These are phyloP conservation scores for Ctenodactylus gundi DNA, from an alignment of 2,113 vertebrate genomes.

Conservation along the genomic window DNA sequence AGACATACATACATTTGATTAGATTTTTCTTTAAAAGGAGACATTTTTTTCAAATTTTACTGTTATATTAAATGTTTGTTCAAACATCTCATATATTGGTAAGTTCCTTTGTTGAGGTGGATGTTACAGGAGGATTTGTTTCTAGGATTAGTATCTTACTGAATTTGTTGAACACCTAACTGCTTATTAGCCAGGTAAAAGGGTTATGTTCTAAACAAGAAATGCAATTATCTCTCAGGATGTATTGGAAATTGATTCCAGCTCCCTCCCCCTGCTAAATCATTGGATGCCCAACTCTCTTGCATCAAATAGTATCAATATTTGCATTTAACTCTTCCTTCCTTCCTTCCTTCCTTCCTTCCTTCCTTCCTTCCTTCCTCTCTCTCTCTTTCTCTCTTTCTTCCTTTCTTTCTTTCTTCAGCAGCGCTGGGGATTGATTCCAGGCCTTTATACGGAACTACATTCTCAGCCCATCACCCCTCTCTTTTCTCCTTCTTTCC, in stretches of 20 bases:
- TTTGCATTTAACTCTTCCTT: not conserved
- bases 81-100: not conserved
- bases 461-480: too few relatives aligned
- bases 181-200: not conserved
- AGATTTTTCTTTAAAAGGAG: not conserved
- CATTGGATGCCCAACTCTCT: not conserved
- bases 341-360: too few relatives aligned
- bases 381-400: too few relatives aligned
- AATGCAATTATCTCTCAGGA: not conserved
- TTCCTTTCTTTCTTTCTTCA: too few relatives aligned
- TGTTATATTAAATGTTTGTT: slow-evolving; percentile 28
- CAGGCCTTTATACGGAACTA: too few relatives aligned
- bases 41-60: slow-evolving; percentile 13
- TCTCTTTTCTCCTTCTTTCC: too few relatives aligned
- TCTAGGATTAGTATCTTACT: not conserved
- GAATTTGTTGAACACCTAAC: not conserved
- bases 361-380: too few relatives aligned
- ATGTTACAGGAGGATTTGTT: not conserved
- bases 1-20: not conserved
- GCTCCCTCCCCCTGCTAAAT: too few relatives aligned
- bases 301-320: not conserved
- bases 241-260: not conserved
- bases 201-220: not conserved
- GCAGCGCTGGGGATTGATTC: too few relatives aligned
- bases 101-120: slow-evolving; percentile 1